Evolutionary conservation across 2,888 invertebrate species (phyloP), one percentile per base, ranked within the genome.

Genomic region (Drosophila nr. perissopoda): DNA sequence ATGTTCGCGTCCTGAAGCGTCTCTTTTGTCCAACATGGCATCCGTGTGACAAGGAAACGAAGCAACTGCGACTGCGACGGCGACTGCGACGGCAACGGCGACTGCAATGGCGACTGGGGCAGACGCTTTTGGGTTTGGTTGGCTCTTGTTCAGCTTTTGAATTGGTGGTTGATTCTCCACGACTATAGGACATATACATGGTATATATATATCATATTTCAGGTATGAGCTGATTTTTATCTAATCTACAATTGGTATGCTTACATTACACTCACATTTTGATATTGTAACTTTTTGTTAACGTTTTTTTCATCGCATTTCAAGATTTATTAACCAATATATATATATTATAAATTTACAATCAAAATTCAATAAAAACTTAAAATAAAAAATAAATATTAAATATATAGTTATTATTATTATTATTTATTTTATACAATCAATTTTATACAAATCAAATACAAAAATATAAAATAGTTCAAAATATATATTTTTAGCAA

Each of bases 41-140:
- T 52, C 63, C 62, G 59, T 65, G 70, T 69, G 59, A 65, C 61
- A 64, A 72, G 65, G 65, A 76, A 76, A 69, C 69, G 29, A 25
- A 53, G 53, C 70, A 34, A 69, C 58, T 54, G 46, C 48, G 58
- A 58, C 58, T 46, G 46, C 36, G 57, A 53, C 53, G 38, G 16
- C 31, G 63, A 63, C 69, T 18, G 42, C 48, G 57, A 57, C 57
- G 51, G 42, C 46, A 49, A 57, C 56, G 49, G 40, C 40, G 58
- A 58, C 33, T 64, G 69, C 58, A 51, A 38, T 42, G 38, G 31
- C 52, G 64, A 64, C 70, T 72, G 63, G 49, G 42, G 38, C 70
- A 62, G 53, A 56, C 54, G 36, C 53, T 40, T 48, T 42, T 52
- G 33, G 52, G 38, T 38, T 52, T 29, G 54, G 38, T 38, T 68